These are phyloP conservation scores for Procambarus clarkii DNA, from an alignment of 1,140 invertebrate species.

Conservation along the genomic window DNA sequence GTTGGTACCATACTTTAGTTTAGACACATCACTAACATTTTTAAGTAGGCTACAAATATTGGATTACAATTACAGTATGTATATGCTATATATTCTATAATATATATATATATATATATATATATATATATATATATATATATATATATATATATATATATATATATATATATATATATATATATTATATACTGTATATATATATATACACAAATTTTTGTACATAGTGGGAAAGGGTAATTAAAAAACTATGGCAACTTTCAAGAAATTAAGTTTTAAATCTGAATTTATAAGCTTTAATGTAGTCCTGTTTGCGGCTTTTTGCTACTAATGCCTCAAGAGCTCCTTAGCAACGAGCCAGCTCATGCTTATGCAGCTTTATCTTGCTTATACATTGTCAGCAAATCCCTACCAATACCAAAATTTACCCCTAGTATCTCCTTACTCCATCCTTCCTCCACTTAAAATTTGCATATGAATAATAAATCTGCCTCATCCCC, in stretches of 20 bases:
- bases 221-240: not conserved
- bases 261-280: not conserved
- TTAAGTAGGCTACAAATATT: too few species aligned
- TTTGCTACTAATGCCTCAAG: not conserved
- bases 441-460: not conserved
- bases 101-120: too few species aligned
- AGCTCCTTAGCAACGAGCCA: not conserved
- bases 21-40: not conserved
- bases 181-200: not conserved
- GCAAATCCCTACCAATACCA: not conserved
- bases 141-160: too few species aligned
- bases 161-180: not conserved
- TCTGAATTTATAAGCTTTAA: not conserved
- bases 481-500: conserved; percentile 3
- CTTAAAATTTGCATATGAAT: conserved; percentile 7
- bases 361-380: not conserved
- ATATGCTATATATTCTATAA: too few species aligned
- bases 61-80: too few species aligned
- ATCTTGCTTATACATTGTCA: not conserved
- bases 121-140: too few species aligned
- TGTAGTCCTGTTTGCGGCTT: conserved; percentile 21
- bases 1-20: not conserved
- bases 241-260: not conserved
- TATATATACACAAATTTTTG: not conserved
- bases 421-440: not conserved